These are phyloP conservation scores for Stegostoma tigrinum DNA, from an alignment of 2,113 vertebrate genomes.

Conservation along the genomic window DNA sequence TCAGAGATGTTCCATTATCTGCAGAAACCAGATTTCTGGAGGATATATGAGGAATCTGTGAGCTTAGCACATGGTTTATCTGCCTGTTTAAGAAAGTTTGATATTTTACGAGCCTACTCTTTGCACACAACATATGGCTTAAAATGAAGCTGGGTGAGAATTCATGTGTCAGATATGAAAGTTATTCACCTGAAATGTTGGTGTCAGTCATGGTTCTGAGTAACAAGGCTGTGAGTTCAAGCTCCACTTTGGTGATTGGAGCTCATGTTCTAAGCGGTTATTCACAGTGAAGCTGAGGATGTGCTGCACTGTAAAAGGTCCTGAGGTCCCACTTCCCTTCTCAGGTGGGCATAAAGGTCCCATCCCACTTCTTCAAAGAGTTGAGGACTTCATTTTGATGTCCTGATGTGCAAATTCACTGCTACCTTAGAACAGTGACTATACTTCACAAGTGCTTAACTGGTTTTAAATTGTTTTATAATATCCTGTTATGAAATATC, in stretches of 20 bases:
- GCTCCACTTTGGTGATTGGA: not conserved
- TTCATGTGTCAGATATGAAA: not conserved
- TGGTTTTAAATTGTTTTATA: not conserved
- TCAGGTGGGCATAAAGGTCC: not conserved
- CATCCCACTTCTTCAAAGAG: not conserved
- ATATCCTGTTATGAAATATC: not conserved
- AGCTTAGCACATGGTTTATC: not conserved
- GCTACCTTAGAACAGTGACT: not conserved
- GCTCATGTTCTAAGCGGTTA: not conserved
- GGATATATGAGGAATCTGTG: not conserved
- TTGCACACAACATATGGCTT: not conserved
- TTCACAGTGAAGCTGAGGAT: not conserved
- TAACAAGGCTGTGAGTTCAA: not conserved
- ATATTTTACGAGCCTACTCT: not conserved
- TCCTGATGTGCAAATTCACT: not conserved
- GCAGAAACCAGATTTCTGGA: not conserved
- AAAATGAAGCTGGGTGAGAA: not conserved
- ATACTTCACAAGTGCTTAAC: not conserved
- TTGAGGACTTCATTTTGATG: not conserved
- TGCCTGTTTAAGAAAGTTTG: not conserved
- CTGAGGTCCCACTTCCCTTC: not conserved
- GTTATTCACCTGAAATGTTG: not conserved
- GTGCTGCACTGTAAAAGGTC: not conserved
- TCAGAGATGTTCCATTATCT: not conserved
- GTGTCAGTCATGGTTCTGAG: not conserved